Evolutionary conservation across 2,888 invertebrate genomes (phyloP).

Genomic region (Ypsolopha sequella): DNA sequence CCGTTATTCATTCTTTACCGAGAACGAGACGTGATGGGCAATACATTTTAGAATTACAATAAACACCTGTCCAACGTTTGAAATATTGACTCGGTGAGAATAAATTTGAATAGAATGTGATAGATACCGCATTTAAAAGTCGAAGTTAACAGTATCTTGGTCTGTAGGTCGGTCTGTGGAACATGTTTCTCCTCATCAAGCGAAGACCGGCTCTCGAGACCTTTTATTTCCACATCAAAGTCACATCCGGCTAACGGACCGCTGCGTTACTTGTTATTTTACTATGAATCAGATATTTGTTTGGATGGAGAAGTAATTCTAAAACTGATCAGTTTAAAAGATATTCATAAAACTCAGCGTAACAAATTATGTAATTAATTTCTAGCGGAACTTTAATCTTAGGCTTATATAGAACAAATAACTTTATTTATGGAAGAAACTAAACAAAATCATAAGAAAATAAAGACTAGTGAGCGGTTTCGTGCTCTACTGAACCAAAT

Average conservation of each 20-base stretch:
- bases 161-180: background rate
- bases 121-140: background rate
- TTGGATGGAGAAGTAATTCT: too few species aligned
- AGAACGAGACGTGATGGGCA: background rate
- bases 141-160: conserved; percentile 1
- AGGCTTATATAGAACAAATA: too few species aligned
- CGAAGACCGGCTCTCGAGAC: background rate
- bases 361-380: too few species aligned
- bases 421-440: too few species aligned
- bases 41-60: background rate
- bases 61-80: background rate
- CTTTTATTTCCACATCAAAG: conserved; percentile 2
- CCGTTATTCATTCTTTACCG: background rate
- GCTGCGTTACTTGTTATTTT: background rate
- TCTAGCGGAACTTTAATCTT: too few species aligned
- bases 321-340: too few species aligned
- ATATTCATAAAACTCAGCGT: too few species aligned
- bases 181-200: background rate
- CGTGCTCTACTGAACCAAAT: conserved; percentile 48
- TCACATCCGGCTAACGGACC: conserved; percentile 3
- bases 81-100: background rate
- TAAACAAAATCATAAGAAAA: conserved; percentile 6
- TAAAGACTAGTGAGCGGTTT: conserved; percentile 22
- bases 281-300: too few species aligned
- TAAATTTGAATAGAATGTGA: conserved; percentile 5